Percentiles rank a stretch among this genome's conserved stretches.
Evolutionary conservation across 1,140 invertebrate genomes (phyloP).

Genomic region (Saccostrea echinata): DNA sequence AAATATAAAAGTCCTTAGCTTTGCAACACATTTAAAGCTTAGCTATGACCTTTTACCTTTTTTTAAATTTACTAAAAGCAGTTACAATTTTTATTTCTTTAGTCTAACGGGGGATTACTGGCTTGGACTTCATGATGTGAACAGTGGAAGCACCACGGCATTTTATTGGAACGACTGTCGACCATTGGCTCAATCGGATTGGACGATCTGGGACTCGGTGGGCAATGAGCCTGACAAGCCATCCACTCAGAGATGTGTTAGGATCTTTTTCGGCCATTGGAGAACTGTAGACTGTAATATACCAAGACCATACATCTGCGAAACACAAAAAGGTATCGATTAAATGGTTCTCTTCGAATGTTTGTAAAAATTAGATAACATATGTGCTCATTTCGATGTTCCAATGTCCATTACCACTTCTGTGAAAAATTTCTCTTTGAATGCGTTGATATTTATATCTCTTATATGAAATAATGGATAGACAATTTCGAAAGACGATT

Average conservation of each 20-base stretch:
- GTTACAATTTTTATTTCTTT: neutral
- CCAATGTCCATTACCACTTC: no score
- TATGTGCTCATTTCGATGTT: no score
- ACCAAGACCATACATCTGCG: neutral
- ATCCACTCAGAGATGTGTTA: neutral
- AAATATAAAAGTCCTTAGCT: no score
- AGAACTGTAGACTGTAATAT: neutral
- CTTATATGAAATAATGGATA: no score
- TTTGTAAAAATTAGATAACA: no score
- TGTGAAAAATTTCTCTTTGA: no score
- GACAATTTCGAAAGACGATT: no score
- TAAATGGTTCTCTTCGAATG: no score
- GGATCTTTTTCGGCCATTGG: neutral
- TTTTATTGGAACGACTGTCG: constrained; percentile 6
- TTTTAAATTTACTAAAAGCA: neutral
- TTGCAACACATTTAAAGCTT: no score
- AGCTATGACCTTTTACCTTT: neutral
- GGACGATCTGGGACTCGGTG: neutral
- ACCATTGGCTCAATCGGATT: neutral
- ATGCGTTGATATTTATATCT: no score
- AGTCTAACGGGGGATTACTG: constrained; percentile 10
- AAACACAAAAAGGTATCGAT: neutral
- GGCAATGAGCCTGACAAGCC: neutral
- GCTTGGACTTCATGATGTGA: neutral
- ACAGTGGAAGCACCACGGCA: neutral